Conservation (phyloP, 1,140 invertebrate species). For the Scaptomyza hsui region DNA sequence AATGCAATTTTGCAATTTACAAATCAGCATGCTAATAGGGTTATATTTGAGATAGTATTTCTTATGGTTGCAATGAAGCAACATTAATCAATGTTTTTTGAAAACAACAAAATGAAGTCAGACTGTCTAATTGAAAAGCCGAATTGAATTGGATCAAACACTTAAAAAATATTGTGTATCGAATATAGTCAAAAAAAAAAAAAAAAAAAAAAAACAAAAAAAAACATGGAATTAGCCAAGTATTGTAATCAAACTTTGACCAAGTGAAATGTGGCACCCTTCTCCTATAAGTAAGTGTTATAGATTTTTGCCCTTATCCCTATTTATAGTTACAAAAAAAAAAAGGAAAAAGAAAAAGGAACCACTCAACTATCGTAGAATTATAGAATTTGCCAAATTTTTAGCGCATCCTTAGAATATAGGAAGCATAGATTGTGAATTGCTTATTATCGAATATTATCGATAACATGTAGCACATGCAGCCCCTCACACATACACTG, state of each 20-base stretch:
- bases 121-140: slow-evolving; percentile 33
- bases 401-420: slow-evolving; percentile 53
- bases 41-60: slow-evolving; percentile 26
- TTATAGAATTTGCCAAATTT: slow-evolving; percentile 79
- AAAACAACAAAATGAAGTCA: slow-evolving; percentile 20
- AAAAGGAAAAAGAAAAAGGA: too few relatives aligned
- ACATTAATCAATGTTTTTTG: slow-evolving; percentile 42
- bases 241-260: slow-evolving; percentile 62
- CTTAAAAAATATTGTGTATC: slow-evolving; percentile 57
- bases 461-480: slow-evolving; percentile 48
- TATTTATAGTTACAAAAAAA: slow-evolving; percentile 44
- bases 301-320: slow-evolving; percentile 51
- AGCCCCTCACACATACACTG: slow-evolving; percentile 31
- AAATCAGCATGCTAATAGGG: slow-evolving; percentile 45
- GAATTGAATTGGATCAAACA: slow-evolving; percentile 46
- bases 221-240: slow-evolving; percentile 32
- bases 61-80: slow-evolving; percentile 20
- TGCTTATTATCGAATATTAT: slow-evolving; percentile 45
- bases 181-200: slow-evolving; percentile 48
- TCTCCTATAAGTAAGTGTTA: slow-evolving; percentile 51
- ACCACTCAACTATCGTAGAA: slow-evolving; percentile 40
- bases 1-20: slow-evolving; percentile 64
- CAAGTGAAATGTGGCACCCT: slow-evolving; percentile 62
- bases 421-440: slow-evolving; percentile 30
- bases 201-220: not conserved